Percentiles rank a stretch among this genome's conserved stretches.
These are phyloP conservation scores for Papilio machaon DNA, from an alignment of 1,140 invertebrate species.

Conservation along the genomic window DNA sequence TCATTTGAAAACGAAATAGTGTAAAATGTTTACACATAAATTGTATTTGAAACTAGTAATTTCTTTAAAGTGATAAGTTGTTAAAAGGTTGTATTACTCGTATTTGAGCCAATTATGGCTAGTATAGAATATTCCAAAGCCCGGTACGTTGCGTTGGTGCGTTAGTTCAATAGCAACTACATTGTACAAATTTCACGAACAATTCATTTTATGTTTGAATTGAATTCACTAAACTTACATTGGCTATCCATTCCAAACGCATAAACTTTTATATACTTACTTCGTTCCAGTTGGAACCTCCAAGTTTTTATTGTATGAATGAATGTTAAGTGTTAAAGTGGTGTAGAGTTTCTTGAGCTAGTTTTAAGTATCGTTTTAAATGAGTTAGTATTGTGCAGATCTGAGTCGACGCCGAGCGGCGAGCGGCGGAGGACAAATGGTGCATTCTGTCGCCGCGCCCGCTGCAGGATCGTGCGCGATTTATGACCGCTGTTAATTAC, in stretches of 20 bases:
- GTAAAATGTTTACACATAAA: no score
- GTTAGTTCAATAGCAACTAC: no score
- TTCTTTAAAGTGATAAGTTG: no score
- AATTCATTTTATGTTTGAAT: conserved; percentile 1
- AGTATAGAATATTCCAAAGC: no score
- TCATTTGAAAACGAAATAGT: no score
- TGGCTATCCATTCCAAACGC: not conserved
- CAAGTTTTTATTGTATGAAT: not conserved
- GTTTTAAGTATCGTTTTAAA: conserved; percentile 42
- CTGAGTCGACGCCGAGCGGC: not conserved
- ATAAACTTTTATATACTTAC: not conserved
- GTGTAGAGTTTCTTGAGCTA: not conserved
- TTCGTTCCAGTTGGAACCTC: not conserved
- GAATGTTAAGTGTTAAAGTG: conserved; percentile 3
- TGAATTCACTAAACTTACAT: not conserved
- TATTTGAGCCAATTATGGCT: no score
- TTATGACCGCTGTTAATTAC: conserved; percentile 39
- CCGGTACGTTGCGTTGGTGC: not conserved
- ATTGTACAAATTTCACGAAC: not conserved
- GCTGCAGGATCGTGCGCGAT: conserved; percentile 5
- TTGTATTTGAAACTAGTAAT: no score
- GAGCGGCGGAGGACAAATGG: conserved; percentile 11
- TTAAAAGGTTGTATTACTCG: no score
- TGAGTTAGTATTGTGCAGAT: conserved; percentile 27
- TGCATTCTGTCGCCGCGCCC: conserved; percentile 23